Conservation (phyloP, 1,140 invertebrate genomes). For the Melitaea cinxia region DNA sequence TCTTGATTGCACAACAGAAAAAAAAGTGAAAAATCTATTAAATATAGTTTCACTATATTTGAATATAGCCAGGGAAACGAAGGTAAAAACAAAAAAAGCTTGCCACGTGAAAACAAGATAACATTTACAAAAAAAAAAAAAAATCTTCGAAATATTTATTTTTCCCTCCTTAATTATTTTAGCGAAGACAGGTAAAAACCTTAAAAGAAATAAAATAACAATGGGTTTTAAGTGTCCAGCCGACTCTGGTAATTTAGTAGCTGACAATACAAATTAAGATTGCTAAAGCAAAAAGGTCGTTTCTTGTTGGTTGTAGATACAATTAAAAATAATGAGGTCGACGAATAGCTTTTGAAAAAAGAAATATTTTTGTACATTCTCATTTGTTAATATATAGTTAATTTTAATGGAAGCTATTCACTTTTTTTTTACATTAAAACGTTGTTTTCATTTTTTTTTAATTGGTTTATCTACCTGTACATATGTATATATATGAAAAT, state of each 20-base stretch:
- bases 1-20: too few species aligned
- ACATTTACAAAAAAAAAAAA: not conserved
- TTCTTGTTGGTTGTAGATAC: slow-evolving; percentile 29
- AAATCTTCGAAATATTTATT: not conserved
- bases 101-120: not conserved
- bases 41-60: too few species aligned
- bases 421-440: not conserved
- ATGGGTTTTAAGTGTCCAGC: slow-evolving; percentile 34
- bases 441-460: not conserved
- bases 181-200: slow-evolving; percentile 24
- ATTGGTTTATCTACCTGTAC: too few species aligned
- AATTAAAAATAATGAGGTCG: slow-evolving; percentile 42
- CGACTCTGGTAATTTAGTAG: slow-evolving; percentile 33
- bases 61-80: too few species aligned
- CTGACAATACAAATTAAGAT: slow-evolving; percentile 38
- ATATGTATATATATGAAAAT: too few species aligned
- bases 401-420: not conserved
- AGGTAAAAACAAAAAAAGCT: not conserved
- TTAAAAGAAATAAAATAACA: slow-evolving; percentile 35
- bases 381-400: slow-evolving; percentile 5
- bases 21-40: too few species aligned
- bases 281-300: slow-evolving; percentile 28
- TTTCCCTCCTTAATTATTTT: not conserved
- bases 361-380: slow-evolving; percentile 12
- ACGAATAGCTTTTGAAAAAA: slow-evolving; percentile 23